These are phyloP conservation scores for Urophycis tenuis DNA, from an alignment of 2,797 vertebrate genomes.

Conservation along the genomic window DNA sequence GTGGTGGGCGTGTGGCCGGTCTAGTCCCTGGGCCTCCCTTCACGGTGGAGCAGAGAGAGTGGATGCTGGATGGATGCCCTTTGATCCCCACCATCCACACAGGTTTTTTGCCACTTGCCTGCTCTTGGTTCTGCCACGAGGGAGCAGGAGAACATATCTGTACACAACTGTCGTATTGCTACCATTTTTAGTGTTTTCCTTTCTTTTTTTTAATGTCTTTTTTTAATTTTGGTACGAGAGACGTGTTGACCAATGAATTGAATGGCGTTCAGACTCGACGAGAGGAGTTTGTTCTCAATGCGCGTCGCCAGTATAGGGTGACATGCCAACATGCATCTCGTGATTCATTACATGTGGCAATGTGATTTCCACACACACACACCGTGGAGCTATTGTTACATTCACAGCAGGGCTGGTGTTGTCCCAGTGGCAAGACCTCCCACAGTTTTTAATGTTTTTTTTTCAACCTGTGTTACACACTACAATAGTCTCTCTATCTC, in stretches of 20 bases:
- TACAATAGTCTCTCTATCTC: neutral
- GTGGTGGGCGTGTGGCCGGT: slow-evolving; percentile 84
- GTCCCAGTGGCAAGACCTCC: slow-evolving; percentile 29
- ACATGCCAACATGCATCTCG: neutral
- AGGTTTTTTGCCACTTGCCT: neutral
- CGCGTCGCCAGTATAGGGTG: neutral
- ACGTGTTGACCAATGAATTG: neutral
- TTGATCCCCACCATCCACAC: slow-evolving; percentile 7
- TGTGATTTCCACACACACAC: neutral
- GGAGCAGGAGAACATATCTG: neutral
- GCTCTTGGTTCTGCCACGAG: neutral
- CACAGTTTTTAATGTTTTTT: slow-evolving; percentile 28
- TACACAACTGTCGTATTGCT: slow-evolving; percentile 1
- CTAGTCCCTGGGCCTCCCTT: slow-evolving; percentile 25
- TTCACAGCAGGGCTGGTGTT: neutral
- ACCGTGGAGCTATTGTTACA: neutral
- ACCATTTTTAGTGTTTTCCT: neutral
- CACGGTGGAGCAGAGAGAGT: slow-evolving; percentile 9
- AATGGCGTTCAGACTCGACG: neutral
- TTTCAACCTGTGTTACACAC: slow-evolving; percentile 31
- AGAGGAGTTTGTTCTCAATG: neutral
- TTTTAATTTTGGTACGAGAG: neutral
- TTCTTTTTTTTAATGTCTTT: neutral
- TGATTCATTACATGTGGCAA: neutral
- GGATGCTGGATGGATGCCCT: slow-evolving; percentile 10